Conservation (phyloP, 2,888 invertebrate species). For the Caenorhabditis sinica region DNA sequence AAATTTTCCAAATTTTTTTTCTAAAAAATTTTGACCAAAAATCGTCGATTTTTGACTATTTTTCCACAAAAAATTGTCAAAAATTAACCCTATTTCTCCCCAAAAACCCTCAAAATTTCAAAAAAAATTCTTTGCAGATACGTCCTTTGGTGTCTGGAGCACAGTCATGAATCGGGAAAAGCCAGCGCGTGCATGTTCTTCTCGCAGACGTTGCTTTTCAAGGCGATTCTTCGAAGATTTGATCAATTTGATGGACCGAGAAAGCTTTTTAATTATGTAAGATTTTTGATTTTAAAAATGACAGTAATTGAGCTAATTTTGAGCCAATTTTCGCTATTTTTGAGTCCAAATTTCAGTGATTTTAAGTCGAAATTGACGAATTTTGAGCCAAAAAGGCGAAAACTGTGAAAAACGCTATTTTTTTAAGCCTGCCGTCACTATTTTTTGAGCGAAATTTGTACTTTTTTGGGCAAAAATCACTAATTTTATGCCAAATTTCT, state of each 20-base stretch:
- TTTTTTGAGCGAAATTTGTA: too few species aligned
- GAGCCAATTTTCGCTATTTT: neutral
- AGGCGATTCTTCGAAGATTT: conserved; percentile 94
- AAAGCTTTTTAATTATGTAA: conserved; percentile 94
- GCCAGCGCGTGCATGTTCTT: conserved; percentile 99
- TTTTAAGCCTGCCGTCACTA: too few species aligned
- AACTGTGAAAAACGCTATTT: too few species aligned
- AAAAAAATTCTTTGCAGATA: conserved; percentile 87
- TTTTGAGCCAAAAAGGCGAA: too few species aligned
- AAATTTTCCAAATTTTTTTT: too few species aligned
- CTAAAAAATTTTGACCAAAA: too few species aligned
- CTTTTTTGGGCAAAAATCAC: too few species aligned
- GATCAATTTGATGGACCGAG: conserved; percentile 95
- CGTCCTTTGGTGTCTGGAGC: conserved; percentile 95
- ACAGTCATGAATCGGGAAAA: conserved; percentile 97
- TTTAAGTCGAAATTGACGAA: too few species aligned
- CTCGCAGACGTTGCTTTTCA: conserved; percentile 89
- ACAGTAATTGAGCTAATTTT: neutral
- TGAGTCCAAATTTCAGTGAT: neutral
- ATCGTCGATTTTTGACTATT: too few species aligned
- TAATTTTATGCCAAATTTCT: too few species aligned
- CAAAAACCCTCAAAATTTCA: neutral
- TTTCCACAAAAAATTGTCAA: neutral
- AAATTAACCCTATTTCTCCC: neutral
- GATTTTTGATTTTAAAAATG: conserved; percentile 55